These are phyloP conservation scores for Cynocephalus volans DNA, from an alignment of 2,113 vertebrate species.

Conservation along the genomic window DNA sequence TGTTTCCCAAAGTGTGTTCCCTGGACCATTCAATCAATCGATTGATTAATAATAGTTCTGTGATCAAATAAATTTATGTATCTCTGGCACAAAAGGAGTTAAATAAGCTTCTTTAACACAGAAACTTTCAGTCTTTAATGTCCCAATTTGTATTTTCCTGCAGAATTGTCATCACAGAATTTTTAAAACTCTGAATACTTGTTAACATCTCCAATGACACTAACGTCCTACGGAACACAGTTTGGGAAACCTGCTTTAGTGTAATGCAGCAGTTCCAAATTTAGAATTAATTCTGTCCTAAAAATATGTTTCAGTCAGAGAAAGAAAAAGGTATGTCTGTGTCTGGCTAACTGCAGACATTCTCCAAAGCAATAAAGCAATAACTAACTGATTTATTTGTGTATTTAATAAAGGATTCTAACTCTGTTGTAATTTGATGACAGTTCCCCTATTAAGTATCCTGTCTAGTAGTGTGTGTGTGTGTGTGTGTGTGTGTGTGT, in stretches of 20 bases:
- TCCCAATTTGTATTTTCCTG: neutral
- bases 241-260: neutral
- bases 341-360: neutral
- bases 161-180: neutral
- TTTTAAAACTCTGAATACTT: neutral
- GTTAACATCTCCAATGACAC: neutral
- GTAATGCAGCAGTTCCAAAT: neutral
- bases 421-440: neutral
- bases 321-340: neutral
- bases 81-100: neutral
- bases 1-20: neutral
- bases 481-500: neutral
- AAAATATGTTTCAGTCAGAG: constrained; percentile 7
- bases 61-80: neutral
- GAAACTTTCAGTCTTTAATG: neutral
- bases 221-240: neutral
- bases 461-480: too few relatives aligned
- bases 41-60: neutral
- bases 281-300: neutral
- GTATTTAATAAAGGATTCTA: neutral
- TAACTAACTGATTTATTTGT: neutral
- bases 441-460: neutral
- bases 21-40: neutral
- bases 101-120: neutral
- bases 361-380: neutral